A percentile compares a stretch with the other conserved stretches of the same genome.
Evolutionary conservation across 2,797 vertebrate genomes (phyloP).

Genomic region (Cryptoblepharus egeriae): DNA sequence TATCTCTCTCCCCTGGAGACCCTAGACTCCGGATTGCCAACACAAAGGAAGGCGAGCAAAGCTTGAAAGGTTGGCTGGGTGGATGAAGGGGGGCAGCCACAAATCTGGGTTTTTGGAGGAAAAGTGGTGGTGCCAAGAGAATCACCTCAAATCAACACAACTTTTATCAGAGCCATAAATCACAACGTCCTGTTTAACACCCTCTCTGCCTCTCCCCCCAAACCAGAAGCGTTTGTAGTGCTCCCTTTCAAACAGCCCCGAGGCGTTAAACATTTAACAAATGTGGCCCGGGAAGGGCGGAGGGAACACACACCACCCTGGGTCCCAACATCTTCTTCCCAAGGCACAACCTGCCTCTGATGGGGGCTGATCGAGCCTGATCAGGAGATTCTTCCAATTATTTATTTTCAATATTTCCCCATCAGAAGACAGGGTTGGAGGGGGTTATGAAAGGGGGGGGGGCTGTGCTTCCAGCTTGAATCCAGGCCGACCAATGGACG

Average conservation of each 20-base stretch:
- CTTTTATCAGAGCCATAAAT: conserved; percentile 87
- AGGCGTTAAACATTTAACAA: conserved; percentile 74
- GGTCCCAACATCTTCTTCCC: neutral
- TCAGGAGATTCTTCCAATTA: conserved; percentile 11
- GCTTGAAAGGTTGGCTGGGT: neutral
- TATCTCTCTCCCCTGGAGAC: too few relatives aligned
- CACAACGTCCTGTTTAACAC: conserved; percentile 82
- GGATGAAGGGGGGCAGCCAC: neutral
- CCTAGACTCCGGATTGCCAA: too few relatives aligned
- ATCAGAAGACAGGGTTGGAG: neutral
- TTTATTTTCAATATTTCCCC: conserved; percentile 10
- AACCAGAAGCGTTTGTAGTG: conserved; percentile 75
- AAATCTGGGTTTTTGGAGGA: conserved; percentile 50
- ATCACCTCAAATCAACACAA: conserved; percentile 83
- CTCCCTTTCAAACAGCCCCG: conserved; percentile 70
- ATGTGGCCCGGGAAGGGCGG: conserved; percentile 28
- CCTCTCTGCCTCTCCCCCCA: conserved; percentile 65
- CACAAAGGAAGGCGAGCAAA: neutral
- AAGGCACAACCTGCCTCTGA: neutral
- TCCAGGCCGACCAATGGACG: conserved; percentile 72
- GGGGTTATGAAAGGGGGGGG: neutral
- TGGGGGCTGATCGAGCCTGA: too few relatives aligned
- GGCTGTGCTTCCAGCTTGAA: conserved; percentile 50
- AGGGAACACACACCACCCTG: neutral
- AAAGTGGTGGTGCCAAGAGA: conserved; percentile 54